Evolutionary conservation across 2,888 invertebrate species (phyloP), one percentile per base, ranked within the genome.

Genomic region (Marasmarcha lunaedactyla): DNA sequence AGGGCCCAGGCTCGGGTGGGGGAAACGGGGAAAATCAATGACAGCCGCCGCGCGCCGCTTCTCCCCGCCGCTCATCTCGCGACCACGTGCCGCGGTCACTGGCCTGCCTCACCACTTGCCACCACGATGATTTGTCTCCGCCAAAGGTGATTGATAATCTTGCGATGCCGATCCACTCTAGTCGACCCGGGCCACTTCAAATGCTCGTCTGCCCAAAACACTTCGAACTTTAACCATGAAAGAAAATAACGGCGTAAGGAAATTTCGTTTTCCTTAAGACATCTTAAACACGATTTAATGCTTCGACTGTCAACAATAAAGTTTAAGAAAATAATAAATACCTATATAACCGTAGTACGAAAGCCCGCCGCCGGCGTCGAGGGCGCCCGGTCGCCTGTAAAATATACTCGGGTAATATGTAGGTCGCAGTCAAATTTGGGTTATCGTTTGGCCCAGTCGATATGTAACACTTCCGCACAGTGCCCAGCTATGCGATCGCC

Each of bases 31-130:
- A 79, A 83, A 81, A 83, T 83, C 83, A 81, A 83, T 83, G 83
- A 79, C 81, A 81, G 79, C 77, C 79, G 77, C 78, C 76, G 78
- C 81, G 74, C 79, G 77, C 79, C 77, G 72, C 70, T 72, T 73
- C 77, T 71, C 74, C 74, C 73, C 70, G 73, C 73, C 77, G 77
- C 69, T 78, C 78, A 77, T 77, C 81, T 81, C 79, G 74, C 77
- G 71, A 59, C 74, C 77, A 78, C 78, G 79, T 78, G 78, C 69
- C 70, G 68, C 77, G 79, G 79, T 81, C 81, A 79, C 78, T 78
- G 78, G 76, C 76, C 76, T 60, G 60, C 49, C 57, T 61, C 63
- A 60, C 61, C 59, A 59, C 57, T 40, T 42, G 45, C 47, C 40
- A 45, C 40, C 42, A 38, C 40, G 39, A 46, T 46, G 41, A 47